These are phyloP conservation scores for Conistra vaccinii DNA, from an alignment of 2,888 invertebrate species.

Conservation along the genomic window DNA sequence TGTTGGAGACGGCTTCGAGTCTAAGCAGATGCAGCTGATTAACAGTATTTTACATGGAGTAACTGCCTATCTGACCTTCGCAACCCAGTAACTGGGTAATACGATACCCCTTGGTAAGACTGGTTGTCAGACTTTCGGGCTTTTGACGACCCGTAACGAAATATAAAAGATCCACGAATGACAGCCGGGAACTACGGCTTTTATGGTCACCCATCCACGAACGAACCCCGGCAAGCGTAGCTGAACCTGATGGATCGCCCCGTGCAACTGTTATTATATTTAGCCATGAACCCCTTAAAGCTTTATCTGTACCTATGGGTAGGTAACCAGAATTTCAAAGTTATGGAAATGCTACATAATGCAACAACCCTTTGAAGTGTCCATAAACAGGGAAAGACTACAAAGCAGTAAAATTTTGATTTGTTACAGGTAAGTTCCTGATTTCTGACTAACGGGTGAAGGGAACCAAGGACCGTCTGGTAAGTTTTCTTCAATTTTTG, in stretches of 20 bases:
- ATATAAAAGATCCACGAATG: neutral
- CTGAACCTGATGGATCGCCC: too few relatives aligned
- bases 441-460: neutral
- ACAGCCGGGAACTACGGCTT: neutral
- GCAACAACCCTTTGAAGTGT: neutral
- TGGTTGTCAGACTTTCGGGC: neutral
- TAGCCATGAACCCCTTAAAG: neutral
- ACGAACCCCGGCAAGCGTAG: too few relatives aligned
- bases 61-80: too few relatives aligned
- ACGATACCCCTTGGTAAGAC: too few relatives aligned
- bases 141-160: neutral
- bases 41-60: too few relatives aligned
- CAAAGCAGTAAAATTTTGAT: neutral
- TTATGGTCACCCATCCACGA: too few relatives aligned
- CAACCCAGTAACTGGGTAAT: too few relatives aligned
- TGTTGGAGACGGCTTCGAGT: too few relatives aligned
- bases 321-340: neutral
- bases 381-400: neutral
- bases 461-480: neutral
- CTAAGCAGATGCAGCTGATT: too few relatives aligned
- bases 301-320: neutral
- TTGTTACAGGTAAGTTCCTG: conserved; percentile 30
- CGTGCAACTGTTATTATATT: too few relatives aligned
- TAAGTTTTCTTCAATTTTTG: neutral
- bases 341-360: neutral